These are phyloP conservation scores for Megalops atlanticus DNA, from an alignment of 2,113 vertebrate species.

Conservation along the genomic window DNA sequence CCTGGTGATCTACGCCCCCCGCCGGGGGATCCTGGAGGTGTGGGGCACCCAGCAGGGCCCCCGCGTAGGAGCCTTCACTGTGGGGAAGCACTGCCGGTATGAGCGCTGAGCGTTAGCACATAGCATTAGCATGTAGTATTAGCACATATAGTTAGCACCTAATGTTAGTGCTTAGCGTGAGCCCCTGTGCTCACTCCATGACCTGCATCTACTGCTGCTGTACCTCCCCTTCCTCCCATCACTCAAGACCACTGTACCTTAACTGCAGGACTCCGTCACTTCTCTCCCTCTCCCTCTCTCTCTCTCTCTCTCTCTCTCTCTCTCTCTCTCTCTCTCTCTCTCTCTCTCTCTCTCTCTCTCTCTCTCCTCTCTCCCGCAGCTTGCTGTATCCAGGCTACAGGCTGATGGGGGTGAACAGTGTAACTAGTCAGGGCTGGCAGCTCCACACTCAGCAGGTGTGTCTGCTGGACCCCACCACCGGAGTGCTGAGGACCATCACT, in stretches of 20 bases:
- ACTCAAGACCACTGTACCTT: neutral
- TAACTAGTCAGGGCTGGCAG: conserved; percentile 95
- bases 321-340: neutral
- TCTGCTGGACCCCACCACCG: conserved; percentile 86
- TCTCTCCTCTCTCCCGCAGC: conserved; percentile 62
- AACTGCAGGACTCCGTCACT: neutral
- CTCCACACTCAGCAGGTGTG: conserved; percentile 95
- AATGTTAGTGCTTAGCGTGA: too few relatives aligned
- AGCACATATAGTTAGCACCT: neutral
- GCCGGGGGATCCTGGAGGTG: conserved; percentile 93
- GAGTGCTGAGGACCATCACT: conserved; percentile 82
- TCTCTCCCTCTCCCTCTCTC: conserved; percentile 31
- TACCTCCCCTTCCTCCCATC: neutral
- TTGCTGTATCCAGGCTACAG: conserved; percentile 93
- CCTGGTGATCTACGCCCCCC: conserved; percentile 91
- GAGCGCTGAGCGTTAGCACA: neutral
- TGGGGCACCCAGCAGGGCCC: conserved; percentile 96
- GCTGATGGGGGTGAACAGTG: conserved; percentile 97
- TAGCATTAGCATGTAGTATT: too few relatives aligned
- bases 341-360: conserved; percentile 34
- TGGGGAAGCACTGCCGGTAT: conserved; percentile 94
- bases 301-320: conserved; percentile 19
- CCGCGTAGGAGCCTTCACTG: conserved; percentile 92
- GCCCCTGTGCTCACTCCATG: too few relatives aligned
- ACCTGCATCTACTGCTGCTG: too few relatives aligned